Conservation (phyloP, 2,797 vertebrate genomes). For the Coregonus ussuriensis region DNA sequence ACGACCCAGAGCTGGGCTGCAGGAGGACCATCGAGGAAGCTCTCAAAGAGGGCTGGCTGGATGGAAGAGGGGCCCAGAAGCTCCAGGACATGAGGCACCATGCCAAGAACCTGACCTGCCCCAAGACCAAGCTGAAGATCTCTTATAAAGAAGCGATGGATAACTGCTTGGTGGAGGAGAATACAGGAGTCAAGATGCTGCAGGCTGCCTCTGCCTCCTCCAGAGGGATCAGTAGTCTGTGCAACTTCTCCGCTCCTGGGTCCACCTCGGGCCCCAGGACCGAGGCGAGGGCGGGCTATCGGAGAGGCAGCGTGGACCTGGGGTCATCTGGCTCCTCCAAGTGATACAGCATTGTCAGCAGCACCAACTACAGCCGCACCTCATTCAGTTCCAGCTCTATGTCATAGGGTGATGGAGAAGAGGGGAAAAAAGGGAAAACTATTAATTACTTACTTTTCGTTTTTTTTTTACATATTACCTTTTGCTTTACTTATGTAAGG, state of each 20-base stretch:
- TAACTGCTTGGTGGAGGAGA: conserved; percentile 88
- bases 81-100: conserved; percentile 85
- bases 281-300: conserved; percentile 75
- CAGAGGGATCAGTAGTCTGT: conserved; percentile 92
- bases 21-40: conserved; percentile 87
- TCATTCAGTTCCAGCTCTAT: conserved; percentile 42
- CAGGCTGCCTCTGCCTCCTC: conserved; percentile 89
- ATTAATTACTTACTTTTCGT: conserved; percentile 9
- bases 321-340: conserved; percentile 56
- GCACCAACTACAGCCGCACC: conserved; percentile 41
- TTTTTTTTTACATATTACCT: conserved; percentile 18
- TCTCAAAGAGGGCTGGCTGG: conserved; percentile 85
- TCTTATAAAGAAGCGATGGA: conserved; percentile 93
- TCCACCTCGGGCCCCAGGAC: conserved; percentile 83
- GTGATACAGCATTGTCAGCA: conserved; percentile 44
- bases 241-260: conserved; percentile 86
- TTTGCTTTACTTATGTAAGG: conserved; percentile 25
- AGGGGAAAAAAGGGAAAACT: neutral
- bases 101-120: conserved; percentile 89
- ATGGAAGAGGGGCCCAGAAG: conserved; percentile 82
- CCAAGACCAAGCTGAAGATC: conserved; percentile 95
- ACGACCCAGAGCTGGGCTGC: conserved; percentile 85
- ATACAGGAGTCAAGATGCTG: conserved; percentile 86
- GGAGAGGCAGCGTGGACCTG: conserved; percentile 88
- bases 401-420: conserved; percentile 18